Conservation (phyloP, 2,113 vertebrate genomes). For the Malurus melanocephalus region DNA sequence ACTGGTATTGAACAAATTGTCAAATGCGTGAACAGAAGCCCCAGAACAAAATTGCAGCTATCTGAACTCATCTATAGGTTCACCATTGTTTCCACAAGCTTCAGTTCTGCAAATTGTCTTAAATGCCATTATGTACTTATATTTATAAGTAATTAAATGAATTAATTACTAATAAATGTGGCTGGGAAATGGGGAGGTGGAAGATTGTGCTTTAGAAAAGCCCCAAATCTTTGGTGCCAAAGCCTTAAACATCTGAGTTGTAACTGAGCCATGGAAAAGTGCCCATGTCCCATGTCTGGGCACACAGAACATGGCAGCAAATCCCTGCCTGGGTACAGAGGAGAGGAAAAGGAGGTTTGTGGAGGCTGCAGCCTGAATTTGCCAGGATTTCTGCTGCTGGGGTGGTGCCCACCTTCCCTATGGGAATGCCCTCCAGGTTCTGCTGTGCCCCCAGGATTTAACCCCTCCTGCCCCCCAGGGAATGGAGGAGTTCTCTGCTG, state of each 20-base stretch:
- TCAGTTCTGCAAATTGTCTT: background rate
- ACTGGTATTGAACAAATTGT: background rate
- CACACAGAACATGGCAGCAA: background rate
- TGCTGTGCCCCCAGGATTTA: background rate
- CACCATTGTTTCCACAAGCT: background rate
- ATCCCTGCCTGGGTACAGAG: background rate
- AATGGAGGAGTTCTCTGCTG: background rate
- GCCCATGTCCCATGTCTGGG: accelerated
- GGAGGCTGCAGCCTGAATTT: background rate
- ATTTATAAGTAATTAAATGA: too few relatives aligned
- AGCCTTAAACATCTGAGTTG: background rate
- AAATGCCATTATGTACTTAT: too few relatives aligned
- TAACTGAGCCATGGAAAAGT: background rate
- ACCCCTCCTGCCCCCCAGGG: too few relatives aligned
- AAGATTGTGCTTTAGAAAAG: background rate
- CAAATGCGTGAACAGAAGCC: background rate
- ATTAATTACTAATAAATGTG: background rate
- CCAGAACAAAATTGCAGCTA: background rate
- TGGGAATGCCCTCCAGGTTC: background rate
- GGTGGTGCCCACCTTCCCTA: background rate
- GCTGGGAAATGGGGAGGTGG: background rate
- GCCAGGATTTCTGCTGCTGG: background rate
- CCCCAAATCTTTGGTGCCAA: background rate
- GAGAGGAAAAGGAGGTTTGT: background rate
- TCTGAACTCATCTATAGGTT: background rate